Evolutionary conservation across 1,140 invertebrate genomes (phyloP), one percentile per base, ranked within the genome.

Genomic region (Radopholus similis): DNA sequence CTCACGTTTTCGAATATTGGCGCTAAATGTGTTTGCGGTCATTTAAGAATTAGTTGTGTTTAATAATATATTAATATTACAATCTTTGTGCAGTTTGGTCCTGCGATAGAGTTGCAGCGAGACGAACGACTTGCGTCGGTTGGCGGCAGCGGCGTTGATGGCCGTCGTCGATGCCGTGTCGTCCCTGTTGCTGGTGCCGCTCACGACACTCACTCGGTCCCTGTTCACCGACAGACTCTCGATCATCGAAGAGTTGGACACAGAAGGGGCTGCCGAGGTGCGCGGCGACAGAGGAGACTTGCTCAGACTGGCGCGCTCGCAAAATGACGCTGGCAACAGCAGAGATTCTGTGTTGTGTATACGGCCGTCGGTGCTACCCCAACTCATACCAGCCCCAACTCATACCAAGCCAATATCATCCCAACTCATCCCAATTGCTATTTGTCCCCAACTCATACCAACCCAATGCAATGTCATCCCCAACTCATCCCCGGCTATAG

Each of bases 221-320:
- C 66, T 68, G 34, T 66, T 66, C 4, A 75, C 75, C 4, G 77
- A 80, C 18, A 72, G 58, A n/a, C 66, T 80, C 38, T 81, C 80
- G 28, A 81, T 47, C 73, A 81, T 81, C 2, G 80, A 82, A 32
- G 64, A 78, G 34, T 77, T 81, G 35, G 72, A 76, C 28, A 81
- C 69, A 40, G 78, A 81, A 9, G 81, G 81, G 21, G 79, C 79
- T 38, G 79, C 76, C 23, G 78, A 81, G 9, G 73, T 81, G 38
- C 81, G 70, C 6, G 79, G 79, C 3, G 81, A 83, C 15, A 81
- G 57, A 4, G 79, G 79, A 9, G 79, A 72, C 57, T 81, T 81
- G 35, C 60, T 70, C 26, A 80, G 62, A 67, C 75, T 77, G n/a
- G 62, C 66, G 4, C 73, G 60, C 53, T 74, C 73, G 40, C 54